Evolutionary conservation across 2,113 vertebrate genomes (phyloP), one percentile per base, ranked within the genome.

Genomic region (Rostratula benghalensis): DNA sequence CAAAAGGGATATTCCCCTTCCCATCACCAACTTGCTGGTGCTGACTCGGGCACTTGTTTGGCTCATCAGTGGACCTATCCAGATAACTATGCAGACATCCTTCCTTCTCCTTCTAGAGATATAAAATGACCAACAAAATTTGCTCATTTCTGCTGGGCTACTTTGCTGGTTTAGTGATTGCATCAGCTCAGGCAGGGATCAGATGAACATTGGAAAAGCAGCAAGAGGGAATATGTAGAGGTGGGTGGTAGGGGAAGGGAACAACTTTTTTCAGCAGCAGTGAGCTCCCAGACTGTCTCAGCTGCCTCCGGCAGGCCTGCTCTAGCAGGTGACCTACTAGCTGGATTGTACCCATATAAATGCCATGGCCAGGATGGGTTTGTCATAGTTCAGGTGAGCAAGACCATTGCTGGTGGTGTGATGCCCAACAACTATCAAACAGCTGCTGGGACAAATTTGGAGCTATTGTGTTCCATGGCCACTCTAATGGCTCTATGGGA

Each of bases 61-160:
- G 18, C 31, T 11, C 13, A 51, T 76, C 1, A 2, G 30, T 6
- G 8, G 39, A 57, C 31, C 23, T 68, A 2, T 28, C 22, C 3
- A 5, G 22, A 53, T 67, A 17, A 46, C 20, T 61, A 11, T 0
- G 0, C 2, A 5, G 51, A 28, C 18, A 48, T 30, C 13, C n/a
- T 63, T 76, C 27, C 19, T 27, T 68, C n/a, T 61, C 18, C 28
- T 68, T 53, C 48, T 83, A 33, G 31, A 48, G 31, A 48, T 68
- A 19, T 15, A 63, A 81, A 77, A 17, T 37, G 11, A 46, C 13
- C 24, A 43, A 24, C 21, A 33, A 81, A 73, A 33, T 90, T 64
- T 1, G n/a, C n/a, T n/a, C n/a, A 6, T 45, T 69, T 84, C 39
- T 87, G 15, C 59, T 71, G 53, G 35, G 22, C 16, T 60, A 24